Base-by-base conservation (phyloP, 2,797 vertebrate genomes). In the Sebastes aleutianus region DNA sequence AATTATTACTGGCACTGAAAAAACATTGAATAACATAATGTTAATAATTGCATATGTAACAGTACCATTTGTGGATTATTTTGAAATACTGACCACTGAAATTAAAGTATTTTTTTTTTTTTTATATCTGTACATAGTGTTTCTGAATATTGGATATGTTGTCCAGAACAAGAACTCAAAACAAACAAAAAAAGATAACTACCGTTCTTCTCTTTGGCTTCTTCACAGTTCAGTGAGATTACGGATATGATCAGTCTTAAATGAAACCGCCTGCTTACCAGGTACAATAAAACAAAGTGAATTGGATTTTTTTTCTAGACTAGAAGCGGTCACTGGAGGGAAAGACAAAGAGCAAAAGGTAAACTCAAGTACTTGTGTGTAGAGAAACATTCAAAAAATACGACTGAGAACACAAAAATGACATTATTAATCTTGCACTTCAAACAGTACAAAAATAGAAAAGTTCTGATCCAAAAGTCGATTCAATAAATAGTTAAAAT, bases 361-460 rank as follows among this genome's bases (percentile, higher is more conserved):
- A 76, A 88, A 85, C 83, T 92, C 85, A 88, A 95, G 88, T 88
- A 85, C 85, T 82, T 63, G 64, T 80, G 74, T 88, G 82, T 69
- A 79, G 67, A 56, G 74, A 79, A 79, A 79, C 22, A 78, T n/a
- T 36, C 1, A 63, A 67, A 39, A 47, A 58, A 66, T 13, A 78
- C 1, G 26, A 83, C 58, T 58, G 43, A 79, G 20, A 76, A 77
- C 47, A 91, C 27, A 81, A 71, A 83, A 68, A 79, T 13, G 16
- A 79, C 80, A 86, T 87, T 80, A 76, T 87, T 80, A 76, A 86
- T 79, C 77, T 92, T 68, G 90, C 93, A 97, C 93, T 96, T 96
- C 95, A 97, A 96, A 97, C 95, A 97, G 96, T 99, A 98, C 95
- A 98, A 99, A 99, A 98, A 99, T 99, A 97, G 94, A 97, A 95